Percentiles rank a stretch among this genome's conserved stretches.
Evolutionary conservation across 1,140 invertebrate genomes (phyloP).

Genomic region (Solenopsis invicta): DNA sequence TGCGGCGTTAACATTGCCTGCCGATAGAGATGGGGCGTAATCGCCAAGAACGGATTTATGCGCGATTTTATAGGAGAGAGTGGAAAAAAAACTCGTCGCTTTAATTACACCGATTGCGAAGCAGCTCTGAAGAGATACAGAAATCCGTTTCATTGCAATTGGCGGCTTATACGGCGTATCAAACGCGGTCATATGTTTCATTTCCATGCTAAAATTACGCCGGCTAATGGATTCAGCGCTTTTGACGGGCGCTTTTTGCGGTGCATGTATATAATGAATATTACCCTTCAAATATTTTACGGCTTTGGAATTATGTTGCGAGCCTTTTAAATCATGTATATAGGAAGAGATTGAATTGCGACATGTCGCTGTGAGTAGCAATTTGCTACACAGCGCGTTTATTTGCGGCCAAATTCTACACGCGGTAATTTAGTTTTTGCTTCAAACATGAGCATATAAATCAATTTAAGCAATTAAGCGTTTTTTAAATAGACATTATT

Average conservation of each 20-base stretch:
- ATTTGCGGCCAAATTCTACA: constrained; percentile 26
- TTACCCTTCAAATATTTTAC: constrained; percentile 62
- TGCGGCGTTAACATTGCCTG: neutral
- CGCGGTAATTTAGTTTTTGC: constrained; percentile 7
- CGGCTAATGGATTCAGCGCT: constrained; percentile 46
- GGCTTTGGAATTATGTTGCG: constrained; percentile 51
- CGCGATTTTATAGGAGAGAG: neutral
- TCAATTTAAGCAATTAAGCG: constrained; percentile 39
- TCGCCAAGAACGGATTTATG: constrained; percentile 4
- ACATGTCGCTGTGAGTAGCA: constrained; percentile 14
- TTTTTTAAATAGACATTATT: constrained; percentile 43
- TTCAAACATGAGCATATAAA: neutral
- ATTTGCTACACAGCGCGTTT: constrained; percentile 13
- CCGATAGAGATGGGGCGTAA: neutral
- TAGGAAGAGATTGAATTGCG: constrained; percentile 54
- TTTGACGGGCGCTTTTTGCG: constrained; percentile 54
- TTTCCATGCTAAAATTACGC: constrained; percentile 51
- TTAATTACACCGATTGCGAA: constrained; percentile 45
- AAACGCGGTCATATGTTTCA: constrained; percentile 32
- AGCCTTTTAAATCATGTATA: constrained; percentile 63
- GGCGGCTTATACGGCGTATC: constrained; percentile 30
- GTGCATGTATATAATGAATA: constrained; percentile 41
- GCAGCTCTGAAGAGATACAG: constrained; percentile 3
- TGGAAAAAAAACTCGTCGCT: constrained; percentile 1
- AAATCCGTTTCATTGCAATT: constrained; percentile 41